Evolutionary conservation across 2,113 vertebrate species (phyloP).

Genomic region (Dipodomys stephensi): DNA sequence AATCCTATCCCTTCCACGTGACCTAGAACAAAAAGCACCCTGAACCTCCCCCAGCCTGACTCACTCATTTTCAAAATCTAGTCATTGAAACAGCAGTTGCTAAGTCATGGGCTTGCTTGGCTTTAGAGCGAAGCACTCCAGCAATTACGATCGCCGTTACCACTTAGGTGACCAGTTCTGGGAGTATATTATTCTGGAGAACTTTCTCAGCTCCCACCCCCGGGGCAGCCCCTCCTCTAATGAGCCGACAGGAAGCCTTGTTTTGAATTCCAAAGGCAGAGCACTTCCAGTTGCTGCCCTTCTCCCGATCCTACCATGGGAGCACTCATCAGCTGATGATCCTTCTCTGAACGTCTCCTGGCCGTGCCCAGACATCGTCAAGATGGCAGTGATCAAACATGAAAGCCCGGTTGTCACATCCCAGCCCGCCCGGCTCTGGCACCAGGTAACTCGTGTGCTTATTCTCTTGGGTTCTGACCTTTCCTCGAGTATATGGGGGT

Average conservation of each 20-base stretch:
- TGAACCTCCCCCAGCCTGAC: slow-evolving; percentile 5
- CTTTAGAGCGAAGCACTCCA: not conserved
- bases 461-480: not conserved
- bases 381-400: not conserved
- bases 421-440: not conserved
- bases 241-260: slow-evolving; percentile 2
- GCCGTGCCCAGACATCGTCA: not conserved
- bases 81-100: not conserved
- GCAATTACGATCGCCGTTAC: too few species aligned
- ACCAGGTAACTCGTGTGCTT: not conserved
- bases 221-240: too few species aligned
- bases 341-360: not conserved
- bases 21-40: not conserved
- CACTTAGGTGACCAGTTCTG: too few species aligned
- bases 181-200: too few species aligned
- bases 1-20: not conserved
- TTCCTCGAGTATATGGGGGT: too few species aligned
- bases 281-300: not conserved
- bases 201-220: too few species aligned
- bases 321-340: not conserved
- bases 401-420: not conserved
- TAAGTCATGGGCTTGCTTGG: not conserved
- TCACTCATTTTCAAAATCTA: too few species aligned
- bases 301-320: not conserved
- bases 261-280: slow-evolving; percentile 21